These are phyloP conservation scores for Pelodiscus sinensis DNA, from an alignment of 2,113 vertebrate genomes.

Conservation along the genomic window DNA sequence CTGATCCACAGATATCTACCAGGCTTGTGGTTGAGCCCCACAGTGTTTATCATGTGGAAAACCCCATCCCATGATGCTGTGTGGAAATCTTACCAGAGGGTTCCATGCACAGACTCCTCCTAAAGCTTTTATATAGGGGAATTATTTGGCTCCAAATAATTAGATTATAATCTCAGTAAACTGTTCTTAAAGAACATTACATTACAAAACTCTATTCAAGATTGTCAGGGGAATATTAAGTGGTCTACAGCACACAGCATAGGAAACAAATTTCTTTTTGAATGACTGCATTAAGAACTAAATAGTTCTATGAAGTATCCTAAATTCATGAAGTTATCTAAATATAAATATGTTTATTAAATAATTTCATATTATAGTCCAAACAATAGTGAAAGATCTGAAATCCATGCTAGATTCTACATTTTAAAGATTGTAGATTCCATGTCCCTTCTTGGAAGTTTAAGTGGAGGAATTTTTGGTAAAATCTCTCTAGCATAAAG, in stretches of 20 bases:
- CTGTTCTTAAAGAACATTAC: slow-evolving; percentile 13
- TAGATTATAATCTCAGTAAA: not conserved
- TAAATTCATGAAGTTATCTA: not conserved
- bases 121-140: not conserved
- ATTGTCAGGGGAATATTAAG: not conserved
- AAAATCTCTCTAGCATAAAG: slow-evolving; percentile 87
- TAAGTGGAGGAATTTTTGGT: slow-evolving; percentile 83
- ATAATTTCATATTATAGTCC: accelerated
- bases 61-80: not conserved
- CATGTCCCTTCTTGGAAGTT: slow-evolving; percentile 87
- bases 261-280: not conserved
- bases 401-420: slow-evolving; percentile 18
- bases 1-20: not conserved
- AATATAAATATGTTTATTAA: not conserved
- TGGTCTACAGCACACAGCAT: not conserved
- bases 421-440: slow-evolving; percentile 81
- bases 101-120: not conserved
- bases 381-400: not conserved
- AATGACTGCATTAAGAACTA: accelerated
- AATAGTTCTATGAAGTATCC: accelerated
- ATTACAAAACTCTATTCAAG: slow-evolving; percentile 5
- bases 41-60: not conserved
- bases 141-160: not conserved
- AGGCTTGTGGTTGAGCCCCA: not conserved
- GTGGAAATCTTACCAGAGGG: not conserved